Evolutionary conservation across 1,140 invertebrate genomes (phyloP).

Genomic region (Pseudomyrmex gracilis): DNA sequence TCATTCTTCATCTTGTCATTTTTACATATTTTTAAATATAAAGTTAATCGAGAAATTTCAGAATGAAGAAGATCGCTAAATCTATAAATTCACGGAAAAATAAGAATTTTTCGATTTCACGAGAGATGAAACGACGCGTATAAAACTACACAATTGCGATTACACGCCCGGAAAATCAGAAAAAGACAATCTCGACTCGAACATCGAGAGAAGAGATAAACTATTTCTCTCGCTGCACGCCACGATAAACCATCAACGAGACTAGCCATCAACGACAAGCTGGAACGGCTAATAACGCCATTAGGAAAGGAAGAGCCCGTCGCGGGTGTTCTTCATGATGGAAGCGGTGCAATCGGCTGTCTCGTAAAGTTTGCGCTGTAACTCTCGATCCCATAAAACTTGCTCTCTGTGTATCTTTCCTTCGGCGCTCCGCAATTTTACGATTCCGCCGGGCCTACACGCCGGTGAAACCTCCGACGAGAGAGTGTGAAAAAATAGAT

Average conservation of each 20-base stretch:
- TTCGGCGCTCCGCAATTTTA: constrained; percentile 30
- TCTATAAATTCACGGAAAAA: neutral
- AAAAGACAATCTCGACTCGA: neutral
- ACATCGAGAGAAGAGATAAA: constrained; percentile 12
- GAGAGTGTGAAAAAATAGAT: neutral
- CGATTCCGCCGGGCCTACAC: constrained; percentile 41
- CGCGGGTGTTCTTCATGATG: constrained; percentile 1
- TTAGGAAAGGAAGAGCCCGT: constrained; percentile 2
- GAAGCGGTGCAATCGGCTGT: constrained; percentile 9
- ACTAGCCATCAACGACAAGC: neutral
- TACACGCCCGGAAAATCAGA: neutral
- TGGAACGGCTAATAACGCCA: constrained; percentile 10
- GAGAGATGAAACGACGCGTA: neutral
- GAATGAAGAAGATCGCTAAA: neutral
- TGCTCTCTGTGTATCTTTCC: constrained; percentile 2
- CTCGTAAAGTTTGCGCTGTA: constrained; percentile 35
- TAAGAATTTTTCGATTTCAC: neutral
- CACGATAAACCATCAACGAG: constrained; percentile 1
- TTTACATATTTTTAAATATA: too few relatives aligned
- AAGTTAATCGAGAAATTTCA: neutral
- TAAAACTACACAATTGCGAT: neutral
- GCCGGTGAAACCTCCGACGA: constrained; percentile 22
- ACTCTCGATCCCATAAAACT: constrained; percentile 30
- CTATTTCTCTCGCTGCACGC: neutral
- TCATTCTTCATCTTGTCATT: too few relatives aligned